Evolutionary conservation across 2,113 vertebrate genomes (phyloP).

Genomic region (Corydoras maculifer): DNA sequence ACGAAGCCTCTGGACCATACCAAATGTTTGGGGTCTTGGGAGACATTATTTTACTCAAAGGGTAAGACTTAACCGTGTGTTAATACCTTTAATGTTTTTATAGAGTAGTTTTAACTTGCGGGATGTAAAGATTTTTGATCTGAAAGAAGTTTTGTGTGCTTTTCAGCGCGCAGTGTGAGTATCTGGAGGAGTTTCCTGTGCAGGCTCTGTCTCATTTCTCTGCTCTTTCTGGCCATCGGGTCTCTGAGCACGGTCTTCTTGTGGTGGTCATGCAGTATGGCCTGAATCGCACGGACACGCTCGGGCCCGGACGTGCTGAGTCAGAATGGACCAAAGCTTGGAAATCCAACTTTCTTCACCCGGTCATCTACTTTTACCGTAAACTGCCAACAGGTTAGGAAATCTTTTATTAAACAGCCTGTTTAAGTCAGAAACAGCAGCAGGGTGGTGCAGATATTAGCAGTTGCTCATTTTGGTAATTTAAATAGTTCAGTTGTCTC

Average conservation of each 20-base stretch:
- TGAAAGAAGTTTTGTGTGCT: too few species aligned
- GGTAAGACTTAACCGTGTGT: constrained; percentile 64
- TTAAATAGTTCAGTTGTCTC: too few species aligned
- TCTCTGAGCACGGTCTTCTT: constrained; percentile 70
- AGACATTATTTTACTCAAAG: constrained; percentile 81
- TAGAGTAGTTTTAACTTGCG: too few species aligned
- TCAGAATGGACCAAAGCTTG: constrained; percentile 83
- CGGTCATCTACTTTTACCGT: constrained; percentile 88
- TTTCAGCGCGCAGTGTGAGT: constrained; percentile 68
- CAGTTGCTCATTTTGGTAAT: too few species aligned
- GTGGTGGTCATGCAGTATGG: constrained; percentile 89
- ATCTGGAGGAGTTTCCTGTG: constrained; percentile 85
- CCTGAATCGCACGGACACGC: constrained; percentile 72
- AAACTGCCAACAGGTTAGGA: constrained; percentile 78
- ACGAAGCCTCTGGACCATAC: constrained; percentile 89
- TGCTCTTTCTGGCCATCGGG: constrained; percentile 69
- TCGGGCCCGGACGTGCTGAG: constrained; percentile 73
- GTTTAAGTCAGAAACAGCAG: not conserved
- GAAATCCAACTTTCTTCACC: constrained; percentile 93
- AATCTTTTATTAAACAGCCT: not conserved
- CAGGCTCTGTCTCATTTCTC: constrained; percentile 78
- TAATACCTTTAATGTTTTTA: not conserved
- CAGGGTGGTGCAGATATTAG: not conserved
- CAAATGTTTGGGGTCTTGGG: constrained; percentile 92
- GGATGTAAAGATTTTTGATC: too few species aligned